Base-by-base conservation (phyloP, 2,113 vertebrate genomes). In the Sciurus niger region DNA sequence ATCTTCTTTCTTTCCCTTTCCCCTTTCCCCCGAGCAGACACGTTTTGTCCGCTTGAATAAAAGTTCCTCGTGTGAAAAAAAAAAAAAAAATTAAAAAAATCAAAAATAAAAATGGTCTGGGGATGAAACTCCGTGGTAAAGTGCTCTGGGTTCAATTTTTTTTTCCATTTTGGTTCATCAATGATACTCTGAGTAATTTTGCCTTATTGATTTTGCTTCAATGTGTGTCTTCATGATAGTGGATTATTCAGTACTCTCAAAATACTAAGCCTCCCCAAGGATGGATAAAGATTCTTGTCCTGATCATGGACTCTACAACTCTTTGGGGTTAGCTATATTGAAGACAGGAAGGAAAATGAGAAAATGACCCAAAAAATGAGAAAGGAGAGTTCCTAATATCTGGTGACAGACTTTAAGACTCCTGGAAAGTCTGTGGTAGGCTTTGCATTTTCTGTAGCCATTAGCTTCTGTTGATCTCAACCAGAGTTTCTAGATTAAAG, bases 401-500 rank as follows among this genome's bases (percentile, higher is more conserved):
- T 91, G 34, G 3, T 72, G 34, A 40, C 30, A 96, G 77, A 58
- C 37, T 20, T 73, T 67, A 51, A 46, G 58, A 77, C 18, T 88
- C 28, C 63, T 70, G 22, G 60, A 85, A 90, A 89, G 55, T 37
- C 46, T 84, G 65, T 84, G 53, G 20, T 76, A 30, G 43, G 73
- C 30, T 89, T 10, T 84, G 40, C 22, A 86, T 86, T 95, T 96
- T 51, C 46, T 78, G 58, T 58, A 67, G 55, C 17, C 40, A 80
- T 11, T 0, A 72, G 43, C 28, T 90, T 93, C 40, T 88, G 46
- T 6, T 83, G 30, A 95, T 28, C 10, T 58, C 72, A 32, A 65
- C 83, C 40, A 84, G 12, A 84, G 55, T 53, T 87, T 53, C 78
- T 82, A 94, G 94, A 60, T 55, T 89, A 96, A 92, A 95, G 40